A percentile compares a stretch with the other conserved stretches of the same genome.
phyloP scores from a whole-genome alignment of 2,113 vertebrate genomes.

The Paedocypris sp. region DNA sequence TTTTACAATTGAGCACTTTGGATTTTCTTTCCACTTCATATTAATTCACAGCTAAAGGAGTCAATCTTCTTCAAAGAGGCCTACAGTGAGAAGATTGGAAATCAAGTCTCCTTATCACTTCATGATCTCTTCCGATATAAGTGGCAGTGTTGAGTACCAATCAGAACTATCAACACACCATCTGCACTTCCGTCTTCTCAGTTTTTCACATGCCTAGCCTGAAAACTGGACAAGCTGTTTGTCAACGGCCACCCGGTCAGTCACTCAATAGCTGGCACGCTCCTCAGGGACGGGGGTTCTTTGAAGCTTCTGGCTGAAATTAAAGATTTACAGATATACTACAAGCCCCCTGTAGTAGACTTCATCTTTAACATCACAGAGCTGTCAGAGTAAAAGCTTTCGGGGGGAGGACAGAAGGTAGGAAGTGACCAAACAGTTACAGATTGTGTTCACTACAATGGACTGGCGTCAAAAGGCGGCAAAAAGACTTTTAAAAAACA shows the following conservation, averaged over 20 bases:
- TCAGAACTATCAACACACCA: background rate
- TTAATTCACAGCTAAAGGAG: too few relatives aligned
- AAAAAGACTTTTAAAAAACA: too few relatives aligned
- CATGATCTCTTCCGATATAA: background rate
- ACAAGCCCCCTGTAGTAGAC: background rate
- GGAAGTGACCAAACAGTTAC: background rate
- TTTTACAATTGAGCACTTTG: too few relatives aligned
- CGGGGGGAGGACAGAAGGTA: background rate
- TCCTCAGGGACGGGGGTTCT: background rate
- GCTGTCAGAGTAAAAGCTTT: constrained; percentile 2
- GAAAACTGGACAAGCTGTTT: background rate
- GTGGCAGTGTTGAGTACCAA: background rate
- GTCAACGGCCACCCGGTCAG: background rate
- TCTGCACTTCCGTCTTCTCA: background rate
- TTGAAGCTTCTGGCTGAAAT: constrained; percentile 2
- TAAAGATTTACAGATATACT: constrained; percentile 9
- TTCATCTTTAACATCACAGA: background rate
- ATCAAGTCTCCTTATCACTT: background rate
- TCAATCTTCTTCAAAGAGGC: too few relatives aligned
- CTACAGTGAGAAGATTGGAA: background rate
- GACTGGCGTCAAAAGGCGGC: too few relatives aligned
- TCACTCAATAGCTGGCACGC: background rate
- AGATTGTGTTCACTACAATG: too few relatives aligned
- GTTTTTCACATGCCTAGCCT: background rate
- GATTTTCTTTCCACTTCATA: too few relatives aligned